Evolutionary conservation across 53 echinoderm and acorn worm genomes (phyloP), one percentile per base, ranked within the genome.

Genomic region (Stichopus horrens): DNA sequence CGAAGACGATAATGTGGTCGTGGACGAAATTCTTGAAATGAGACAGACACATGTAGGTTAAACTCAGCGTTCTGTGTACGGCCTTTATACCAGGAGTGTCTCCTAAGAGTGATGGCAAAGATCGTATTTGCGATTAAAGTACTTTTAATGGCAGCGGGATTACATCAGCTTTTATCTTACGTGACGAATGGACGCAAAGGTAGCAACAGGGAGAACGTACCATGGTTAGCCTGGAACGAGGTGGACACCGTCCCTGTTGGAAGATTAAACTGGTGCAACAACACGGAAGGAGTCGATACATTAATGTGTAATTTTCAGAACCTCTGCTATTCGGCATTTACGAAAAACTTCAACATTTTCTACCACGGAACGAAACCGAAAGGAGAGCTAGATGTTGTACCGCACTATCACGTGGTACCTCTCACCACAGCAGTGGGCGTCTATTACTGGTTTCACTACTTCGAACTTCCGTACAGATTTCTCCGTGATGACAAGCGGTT

Each of bases 371-470:
- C 63, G 10, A 60, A 9, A 14, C 63, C 9, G 63, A 60, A 60
- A 14, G 7, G 7, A 60, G 14, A 9, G 9, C 37, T 37, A 37
- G 63, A 60, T 14, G 63, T 60, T 4, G 14, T 60, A 60, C 63
- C 63, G 14, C 63, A 60, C 14, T 60, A 60, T 14, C 63, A 60
- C 14, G 63, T 60, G 9, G 63, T 60, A 14, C 63, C 63, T 60
- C 14, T 60, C 9, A 60, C 63, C 9, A 60, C 9, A 60, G 63
- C 63, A 60, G 9, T 14, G 63, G 63, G 63, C 9, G 63, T 60
- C 14, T 9, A 60, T 60, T 60, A 60, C 14, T 60, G 63, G 63
- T 60, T 60, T 60, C 4, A 60, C 14, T 60, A 60, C 91, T 91
- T 75, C 10, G 59, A 21, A 90, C 91, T 14, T 14, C 63, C 37